A percentile compares a stretch with the other conserved stretches of the same genome.
Evolutionary conservation across 2,113 vertebrate species (phyloP).

Genomic region (Tautogolabrus adspersus): DNA sequence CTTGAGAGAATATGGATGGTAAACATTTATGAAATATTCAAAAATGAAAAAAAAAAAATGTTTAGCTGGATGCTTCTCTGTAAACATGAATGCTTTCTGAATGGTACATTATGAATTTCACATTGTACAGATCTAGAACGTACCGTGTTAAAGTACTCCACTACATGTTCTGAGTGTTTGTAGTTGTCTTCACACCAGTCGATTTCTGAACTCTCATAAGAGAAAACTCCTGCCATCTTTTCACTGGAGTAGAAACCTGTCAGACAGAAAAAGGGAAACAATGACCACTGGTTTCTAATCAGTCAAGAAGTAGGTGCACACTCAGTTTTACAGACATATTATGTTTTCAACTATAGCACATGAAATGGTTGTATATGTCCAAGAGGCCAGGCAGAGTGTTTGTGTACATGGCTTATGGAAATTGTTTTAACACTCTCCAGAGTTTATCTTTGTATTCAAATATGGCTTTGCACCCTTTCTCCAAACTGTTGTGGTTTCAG

Average conservation of each 20-base stretch:
- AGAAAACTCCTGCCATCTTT: slow-evolving; percentile 86
- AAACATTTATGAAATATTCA: background rate
- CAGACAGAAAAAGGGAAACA: slow-evolving; percentile 7
- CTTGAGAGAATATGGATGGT: background rate
- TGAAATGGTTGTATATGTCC: background rate
- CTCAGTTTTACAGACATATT: background rate
- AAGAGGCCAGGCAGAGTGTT: background rate
- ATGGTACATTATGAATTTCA: background rate
- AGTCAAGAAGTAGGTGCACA: background rate
- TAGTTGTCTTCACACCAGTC: slow-evolving; percentile 98
- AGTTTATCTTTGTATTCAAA: slow-evolving; percentile 45
- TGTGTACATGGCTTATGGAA: slow-evolving; percentile 48
- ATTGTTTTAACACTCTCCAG: slow-evolving; percentile 11
- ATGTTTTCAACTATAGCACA: background rate
- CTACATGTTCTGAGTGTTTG: slow-evolving; percentile 86
- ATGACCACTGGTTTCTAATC: background rate
- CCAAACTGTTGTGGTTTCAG: background rate
- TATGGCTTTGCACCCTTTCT: background rate
- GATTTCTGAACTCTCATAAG: slow-evolving; percentile 93
- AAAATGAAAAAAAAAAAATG: background rate
- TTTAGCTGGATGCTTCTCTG: background rate
- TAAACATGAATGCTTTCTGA: background rate
- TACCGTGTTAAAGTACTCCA: slow-evolving; percentile 97
- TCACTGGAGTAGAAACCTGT: slow-evolving; percentile 70
- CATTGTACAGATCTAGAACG: slow-evolving; percentile 25